A percentile compares a stretch with the other conserved stretches of the same genome.
These are phyloP conservation scores for Dynastes tityus DNA, from an alignment of 2,888 invertebrate species.

Conservation along the genomic window DNA sequence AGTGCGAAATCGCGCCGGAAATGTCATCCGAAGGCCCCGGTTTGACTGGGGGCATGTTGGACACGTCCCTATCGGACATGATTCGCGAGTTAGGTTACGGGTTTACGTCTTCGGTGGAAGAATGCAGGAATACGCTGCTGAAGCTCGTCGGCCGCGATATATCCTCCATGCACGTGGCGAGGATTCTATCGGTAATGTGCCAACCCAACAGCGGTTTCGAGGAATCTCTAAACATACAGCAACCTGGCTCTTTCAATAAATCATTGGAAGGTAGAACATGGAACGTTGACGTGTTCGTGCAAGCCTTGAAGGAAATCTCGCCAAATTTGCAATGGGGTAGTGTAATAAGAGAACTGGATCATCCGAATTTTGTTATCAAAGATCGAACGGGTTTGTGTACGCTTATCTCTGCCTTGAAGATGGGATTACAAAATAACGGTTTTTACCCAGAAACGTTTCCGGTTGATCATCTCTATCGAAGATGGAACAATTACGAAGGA, in stretches of 20 bases:
- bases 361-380: conserved; percentile 90
- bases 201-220: conserved; percentile 86
- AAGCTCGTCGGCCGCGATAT: conserved; percentile 89
- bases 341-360: conserved; percentile 92
- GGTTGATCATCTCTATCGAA: conserved; percentile 89
- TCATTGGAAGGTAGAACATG: conserved; percentile 75
- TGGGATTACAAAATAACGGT: conserved; percentile 84
- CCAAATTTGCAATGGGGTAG: conserved; percentile 94
- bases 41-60: conserved; percentile 77
- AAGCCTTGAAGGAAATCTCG: conserved; percentile 91
- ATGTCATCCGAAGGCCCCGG: conserved; percentile 78
- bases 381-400: conserved; percentile 89
- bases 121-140: conserved; percentile 88
- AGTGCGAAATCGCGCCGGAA: conserved; percentile 78
- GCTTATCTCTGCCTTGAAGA: conserved; percentile 85
- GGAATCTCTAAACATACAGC: conserved; percentile 73
- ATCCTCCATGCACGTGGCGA: conserved; percentile 87
- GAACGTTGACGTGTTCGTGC: conserved; percentile 95
- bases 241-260: conserved; percentile 76
- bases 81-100: conserved; percentile 93
- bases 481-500: conserved; percentile 95
- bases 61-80: conserved; percentile 88
- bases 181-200: conserved; percentile 90
- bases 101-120: conserved; percentile 89
- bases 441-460: conserved; percentile 86